These are phyloP conservation scores for Scelioninae gen. 1 DNA, from an alignment of 2,888 invertebrate species.

Conservation along the genomic window DNA sequence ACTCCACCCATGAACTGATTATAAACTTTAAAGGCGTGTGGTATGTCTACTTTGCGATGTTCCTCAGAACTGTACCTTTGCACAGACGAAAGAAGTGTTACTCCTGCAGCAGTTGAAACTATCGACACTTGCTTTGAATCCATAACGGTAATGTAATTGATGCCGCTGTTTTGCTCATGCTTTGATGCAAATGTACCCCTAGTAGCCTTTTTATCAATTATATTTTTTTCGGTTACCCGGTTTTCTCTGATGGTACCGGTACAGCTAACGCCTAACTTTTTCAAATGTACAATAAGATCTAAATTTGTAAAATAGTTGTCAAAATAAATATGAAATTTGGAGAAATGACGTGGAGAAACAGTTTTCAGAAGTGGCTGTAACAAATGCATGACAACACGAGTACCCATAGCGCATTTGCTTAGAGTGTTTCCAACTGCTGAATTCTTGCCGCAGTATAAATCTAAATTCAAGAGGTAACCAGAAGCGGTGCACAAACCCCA, in stretches of 20 bases:
- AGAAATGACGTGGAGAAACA: conserved; percentile 38
- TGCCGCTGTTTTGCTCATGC: conserved; percentile 69
- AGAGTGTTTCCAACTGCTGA: conserved; percentile 24
- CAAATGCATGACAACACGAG: conserved; percentile 68
- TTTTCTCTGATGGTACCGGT: conserved; percentile 65
- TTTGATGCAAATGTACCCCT: conserved; percentile 62
- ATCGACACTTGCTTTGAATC: conserved; percentile 71
- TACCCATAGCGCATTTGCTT: conserved; percentile 63
- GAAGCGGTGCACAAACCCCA: conserved; percentile 64
- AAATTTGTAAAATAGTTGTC: conserved; percentile 65
- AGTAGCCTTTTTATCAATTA: conserved; percentile 57
- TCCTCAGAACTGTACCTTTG: conserved; percentile 56
- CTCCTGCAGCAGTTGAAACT: conserved; percentile 67
- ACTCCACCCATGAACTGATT: conserved; percentile 66
- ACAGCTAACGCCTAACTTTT: conserved; percentile 43
- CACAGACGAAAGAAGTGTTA: conserved; percentile 59
- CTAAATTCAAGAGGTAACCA: conserved; percentile 65
- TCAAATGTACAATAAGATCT: conserved; percentile 67
- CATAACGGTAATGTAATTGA: conserved; percentile 68
- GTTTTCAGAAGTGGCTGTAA: conserved; percentile 52
- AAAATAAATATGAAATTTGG: conserved; percentile 63
- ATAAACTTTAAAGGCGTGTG: conserved; percentile 61
- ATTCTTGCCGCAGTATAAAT: conserved; percentile 69
- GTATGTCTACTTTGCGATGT: conserved; percentile 58
- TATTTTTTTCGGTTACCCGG: conserved; percentile 60